phyloP scores from a whole-genome alignment of 2,797 vertebrate species.

The Discoglossus pictus region DNA sequence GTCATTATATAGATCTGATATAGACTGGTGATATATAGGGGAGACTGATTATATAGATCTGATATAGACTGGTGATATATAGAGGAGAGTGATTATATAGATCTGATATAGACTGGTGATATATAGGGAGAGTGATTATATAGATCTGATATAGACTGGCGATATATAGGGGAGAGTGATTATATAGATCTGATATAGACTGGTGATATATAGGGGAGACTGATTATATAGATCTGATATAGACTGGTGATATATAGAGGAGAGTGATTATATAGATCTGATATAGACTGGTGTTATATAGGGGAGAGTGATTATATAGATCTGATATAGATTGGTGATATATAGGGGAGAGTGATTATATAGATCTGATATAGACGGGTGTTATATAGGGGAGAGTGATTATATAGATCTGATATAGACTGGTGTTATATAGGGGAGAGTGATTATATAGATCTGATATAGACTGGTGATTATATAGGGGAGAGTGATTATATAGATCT shows the following conservation, averaged over 20 bases:
- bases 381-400: no score
- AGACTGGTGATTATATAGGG: no score
- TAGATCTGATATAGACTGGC: neutral
- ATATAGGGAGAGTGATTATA: neutral
- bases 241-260: neutral
- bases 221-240: neutral
- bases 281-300: neutral
- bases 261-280: neutral
- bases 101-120: no score
- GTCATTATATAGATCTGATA: neutral
- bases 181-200: neutral
- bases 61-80: neutral
- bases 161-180: no score
- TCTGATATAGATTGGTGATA: neutral
- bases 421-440: neutral
- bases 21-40: conserved; percentile 1
- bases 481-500: no score
- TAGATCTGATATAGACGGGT: conserved; percentile 3
- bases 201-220: no score
- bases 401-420: neutral
- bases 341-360: no score
- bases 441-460: neutral
- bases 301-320: neutral
- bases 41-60: neutral
- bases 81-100: neutral